Percentiles rank a stretch among this genome's conserved stretches.
Evolutionary conservation across 2,113 vertebrate species (phyloP).

Genomic region (Oplegnathus fasciatus): DNA sequence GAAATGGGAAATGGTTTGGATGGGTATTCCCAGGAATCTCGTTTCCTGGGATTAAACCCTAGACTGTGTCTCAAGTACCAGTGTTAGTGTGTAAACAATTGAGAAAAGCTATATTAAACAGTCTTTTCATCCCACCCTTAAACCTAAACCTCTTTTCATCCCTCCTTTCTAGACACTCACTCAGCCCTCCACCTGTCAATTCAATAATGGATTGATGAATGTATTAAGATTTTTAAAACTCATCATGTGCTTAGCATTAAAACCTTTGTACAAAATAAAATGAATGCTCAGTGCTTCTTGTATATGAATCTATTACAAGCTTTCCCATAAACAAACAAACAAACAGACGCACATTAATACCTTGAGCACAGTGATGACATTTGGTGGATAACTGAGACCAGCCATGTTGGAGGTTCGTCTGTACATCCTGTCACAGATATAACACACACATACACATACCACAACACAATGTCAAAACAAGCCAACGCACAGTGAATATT

Average conservation of each 20-base stretch:
- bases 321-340: neutral
- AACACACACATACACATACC: constrained; percentile 2
- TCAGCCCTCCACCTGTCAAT: neutral
- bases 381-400: constrained; percentile 92
- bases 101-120: too few relatives aligned
- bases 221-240: neutral
- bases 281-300: neutral
- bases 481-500: neutral
- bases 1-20: too few relatives aligned
- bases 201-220: neutral
- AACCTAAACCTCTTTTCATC: neutral
- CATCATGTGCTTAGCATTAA: neutral
- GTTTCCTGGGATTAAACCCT: too few relatives aligned
- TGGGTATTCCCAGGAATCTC: too few relatives aligned
- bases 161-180: too few relatives aligned
- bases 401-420: constrained; percentile 94
- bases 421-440: constrained; percentile 90
- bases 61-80: too few relatives aligned
- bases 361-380: constrained; percentile 93
- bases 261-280: neutral
- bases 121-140: neutral
- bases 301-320: neutral
- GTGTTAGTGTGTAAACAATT: too few relatives aligned
- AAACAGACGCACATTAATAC: constrained; percentile 77
- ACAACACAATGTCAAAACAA: neutral